phyloP scores from a whole-genome alignment of 1,140 invertebrate species.

The Harpegnathos saltator region DNA sequence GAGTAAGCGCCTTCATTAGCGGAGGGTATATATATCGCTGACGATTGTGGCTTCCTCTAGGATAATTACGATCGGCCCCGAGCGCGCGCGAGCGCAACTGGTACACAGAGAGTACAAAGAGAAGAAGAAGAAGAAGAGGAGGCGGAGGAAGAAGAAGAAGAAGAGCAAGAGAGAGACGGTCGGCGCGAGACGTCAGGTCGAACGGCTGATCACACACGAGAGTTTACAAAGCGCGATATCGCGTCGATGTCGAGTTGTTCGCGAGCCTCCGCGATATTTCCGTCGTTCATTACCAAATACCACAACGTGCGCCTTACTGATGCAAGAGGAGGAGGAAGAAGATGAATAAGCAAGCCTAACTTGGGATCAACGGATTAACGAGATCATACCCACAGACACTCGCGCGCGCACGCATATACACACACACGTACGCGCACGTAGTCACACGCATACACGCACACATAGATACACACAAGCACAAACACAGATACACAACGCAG shows the following conservation, averaged over 20 bases:
- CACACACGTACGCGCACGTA: no score
- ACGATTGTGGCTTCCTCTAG: conserved; percentile 31
- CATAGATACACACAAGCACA: no score
- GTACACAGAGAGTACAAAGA: not conserved
- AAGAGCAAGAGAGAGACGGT: no score
- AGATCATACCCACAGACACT: no score
- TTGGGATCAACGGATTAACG: conserved; percentile 26
- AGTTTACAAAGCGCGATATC: conserved; percentile 44
- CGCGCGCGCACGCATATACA: no score
- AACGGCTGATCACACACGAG: not conserved
- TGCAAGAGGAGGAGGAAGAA: not conserved
- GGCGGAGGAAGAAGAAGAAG: no score
- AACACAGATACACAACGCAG: no score
- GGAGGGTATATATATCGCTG: not conserved
- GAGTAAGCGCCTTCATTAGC: conserved; percentile 20
- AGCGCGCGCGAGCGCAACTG: not conserved
- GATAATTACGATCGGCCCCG: conserved; percentile 23
- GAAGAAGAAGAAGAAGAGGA: no score
- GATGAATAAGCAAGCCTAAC: conserved; percentile 32
- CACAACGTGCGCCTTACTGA: conserved; percentile 47
- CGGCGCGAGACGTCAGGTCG: no score
- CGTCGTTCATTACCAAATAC: conserved; percentile 48
- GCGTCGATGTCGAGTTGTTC: not conserved
- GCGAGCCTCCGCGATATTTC: not conserved
- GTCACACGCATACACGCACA: no score